Evolutionary conservation across 1,140 invertebrate genomes (phyloP).

Genomic region (Hermetia illucens): DNA sequence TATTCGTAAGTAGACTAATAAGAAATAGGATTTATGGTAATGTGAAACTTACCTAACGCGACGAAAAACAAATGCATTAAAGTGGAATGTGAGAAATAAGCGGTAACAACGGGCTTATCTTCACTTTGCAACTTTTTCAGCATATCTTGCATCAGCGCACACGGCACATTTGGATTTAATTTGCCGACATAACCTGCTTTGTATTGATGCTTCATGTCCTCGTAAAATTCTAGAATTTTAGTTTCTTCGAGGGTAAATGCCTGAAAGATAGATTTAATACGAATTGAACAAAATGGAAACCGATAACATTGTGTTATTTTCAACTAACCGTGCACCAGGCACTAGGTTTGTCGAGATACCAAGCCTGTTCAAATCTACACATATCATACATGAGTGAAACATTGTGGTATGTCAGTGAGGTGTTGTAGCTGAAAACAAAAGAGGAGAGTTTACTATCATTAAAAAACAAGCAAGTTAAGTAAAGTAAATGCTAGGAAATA

Average conservation of each 20-base stretch:
- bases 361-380: conserved; percentile 64
- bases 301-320: not conserved
- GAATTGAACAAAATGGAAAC: not conserved
- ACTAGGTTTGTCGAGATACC: conserved; percentile 42
- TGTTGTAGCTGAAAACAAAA: conserved; percentile 28
- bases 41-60: conserved; percentile 44
- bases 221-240: conserved; percentile 57
- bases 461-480: too few species aligned
- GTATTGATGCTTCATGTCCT: conserved; percentile 69
- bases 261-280: too few species aligned
- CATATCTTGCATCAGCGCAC: conserved; percentile 58
- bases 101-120: conserved; percentile 39
- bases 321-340: conserved; percentile 50
- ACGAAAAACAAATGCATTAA: conserved; percentile 45
- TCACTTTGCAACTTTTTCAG: conserved; percentile 39
- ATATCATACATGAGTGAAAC: conserved; percentile 48
- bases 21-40: too few species aligned
- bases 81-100: conserved; percentile 60
- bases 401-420: conserved; percentile 25
- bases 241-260: conserved; percentile 56
- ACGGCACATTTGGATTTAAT: conserved; percentile 53
- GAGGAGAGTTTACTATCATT: too few species aligned
- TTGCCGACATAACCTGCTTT: conserved; percentile 56
- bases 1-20: too few species aligned
- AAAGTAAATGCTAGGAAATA: too few species aligned